phyloP scores from a whole-genome alignment of 2,113 vertebrate species.

The Lampris incognitus region DNA sequence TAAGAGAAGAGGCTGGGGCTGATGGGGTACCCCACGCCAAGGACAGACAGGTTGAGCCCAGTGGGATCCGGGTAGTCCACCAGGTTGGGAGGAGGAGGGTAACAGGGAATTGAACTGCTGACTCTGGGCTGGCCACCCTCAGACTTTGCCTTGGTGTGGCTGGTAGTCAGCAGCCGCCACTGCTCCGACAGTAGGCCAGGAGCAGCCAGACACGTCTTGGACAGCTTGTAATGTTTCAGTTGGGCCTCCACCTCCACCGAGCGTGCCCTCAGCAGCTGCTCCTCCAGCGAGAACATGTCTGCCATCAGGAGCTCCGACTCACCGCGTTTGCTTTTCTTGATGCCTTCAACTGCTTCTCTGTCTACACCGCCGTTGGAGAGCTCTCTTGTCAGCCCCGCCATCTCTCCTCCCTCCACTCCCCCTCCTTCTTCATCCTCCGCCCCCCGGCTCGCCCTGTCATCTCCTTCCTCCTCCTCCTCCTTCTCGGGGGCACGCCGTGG shows the following conservation, averaged over 20 bases:
- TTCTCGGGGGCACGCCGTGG: slow-evolving; percentile 29
- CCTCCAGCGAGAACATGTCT: slow-evolving; percentile 86
- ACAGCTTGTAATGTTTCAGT: slow-evolving; percentile 84
- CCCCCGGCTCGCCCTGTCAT: slow-evolving; percentile 67
- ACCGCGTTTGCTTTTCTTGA: slow-evolving; percentile 80
- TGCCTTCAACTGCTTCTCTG: slow-evolving; percentile 40
- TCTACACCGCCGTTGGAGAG: slow-evolving; percentile 1
- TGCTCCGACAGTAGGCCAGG: slow-evolving; percentile 85
- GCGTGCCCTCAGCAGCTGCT: slow-evolving; percentile 78
- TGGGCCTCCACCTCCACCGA: slow-evolving; percentile 84
- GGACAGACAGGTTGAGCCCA: slow-evolving; percentile 89
- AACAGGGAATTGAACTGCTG: slow-evolving; percentile 86
- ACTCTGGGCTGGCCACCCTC: slow-evolving; percentile 74
- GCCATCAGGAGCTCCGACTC: slow-evolving; percentile 86
- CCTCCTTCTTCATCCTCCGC: slow-evolving; percentile 58
- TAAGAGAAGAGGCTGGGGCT: slow-evolving; percentile 91
- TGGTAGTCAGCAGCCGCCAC: slow-evolving; percentile 86
- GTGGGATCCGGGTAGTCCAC: slow-evolving; percentile 88
- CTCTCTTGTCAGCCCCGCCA: slow-evolving; percentile 45
- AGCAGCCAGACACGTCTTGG: slow-evolving; percentile 82
- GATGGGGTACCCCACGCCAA: slow-evolving; percentile 91
- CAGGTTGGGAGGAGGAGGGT: slow-evolving; percentile 86
- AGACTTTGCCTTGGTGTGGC: slow-evolving; percentile 71
- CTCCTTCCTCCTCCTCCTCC: slow-evolving; percentile 74
- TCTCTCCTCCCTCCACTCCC: slow-evolving; percentile 56